Evolutionary conservation across 2,888 invertebrate genomes (phyloP).

Genomic region (Rhogogaster chlorosoma): DNA sequence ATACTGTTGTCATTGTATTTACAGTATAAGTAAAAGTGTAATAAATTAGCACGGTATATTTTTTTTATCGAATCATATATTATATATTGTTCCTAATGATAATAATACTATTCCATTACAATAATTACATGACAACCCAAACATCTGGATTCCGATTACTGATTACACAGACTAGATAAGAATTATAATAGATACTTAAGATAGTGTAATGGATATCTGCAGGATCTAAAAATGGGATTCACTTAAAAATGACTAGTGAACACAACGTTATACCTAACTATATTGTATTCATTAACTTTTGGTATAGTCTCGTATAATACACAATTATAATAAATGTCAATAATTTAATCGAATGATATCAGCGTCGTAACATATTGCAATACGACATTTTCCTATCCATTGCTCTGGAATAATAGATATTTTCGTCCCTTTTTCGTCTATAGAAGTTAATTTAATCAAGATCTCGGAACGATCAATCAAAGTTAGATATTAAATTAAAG

Average conservation of each 20-base stretch:
- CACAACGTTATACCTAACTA: constrained; percentile 54
- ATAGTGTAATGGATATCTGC: constrained; percentile 9
- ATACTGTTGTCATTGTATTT: neutral
- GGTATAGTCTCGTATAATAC: constrained; percentile 24
- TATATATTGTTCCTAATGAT: constrained; percentile 55
- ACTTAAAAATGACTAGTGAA: constrained; percentile 54
- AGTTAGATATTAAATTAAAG: neutral
- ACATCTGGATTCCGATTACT: constrained; percentile 33
- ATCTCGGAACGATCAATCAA: neutral
- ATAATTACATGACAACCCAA: constrained; percentile 55
- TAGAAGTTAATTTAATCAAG: neutral
- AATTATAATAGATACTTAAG: constrained; percentile 26
- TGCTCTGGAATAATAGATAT: neutral
- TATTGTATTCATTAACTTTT: constrained; percentile 49
- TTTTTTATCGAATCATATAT: constrained; percentile 58
- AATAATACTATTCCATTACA: constrained; percentile 59
- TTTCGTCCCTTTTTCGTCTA: neutral
- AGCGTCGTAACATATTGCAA: constrained; percentile 6
- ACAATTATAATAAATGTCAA: constrained; percentile 19
- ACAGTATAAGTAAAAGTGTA: neutral
- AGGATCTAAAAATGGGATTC: constrained; percentile 19
- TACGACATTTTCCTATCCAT: neutral
- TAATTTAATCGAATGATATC: constrained; percentile 16
- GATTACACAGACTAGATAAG: constrained; percentile 49
- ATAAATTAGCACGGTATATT: neutral